Base-by-base conservation (phyloP, 2,888 invertebrate species). In the Ariolimax columbianus region DNA sequence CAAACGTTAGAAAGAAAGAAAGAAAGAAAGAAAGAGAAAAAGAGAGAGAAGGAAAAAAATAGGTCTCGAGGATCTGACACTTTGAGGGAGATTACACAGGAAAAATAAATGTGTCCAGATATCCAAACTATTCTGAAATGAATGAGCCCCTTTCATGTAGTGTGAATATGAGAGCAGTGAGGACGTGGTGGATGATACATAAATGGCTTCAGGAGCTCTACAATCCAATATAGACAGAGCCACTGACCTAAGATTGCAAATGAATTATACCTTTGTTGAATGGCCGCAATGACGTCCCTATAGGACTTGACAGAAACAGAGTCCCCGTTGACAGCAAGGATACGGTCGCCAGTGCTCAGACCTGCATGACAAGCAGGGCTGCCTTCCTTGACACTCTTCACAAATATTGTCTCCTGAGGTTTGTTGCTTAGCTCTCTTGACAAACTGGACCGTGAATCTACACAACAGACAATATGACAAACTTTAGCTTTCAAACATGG, bases 321-420 rank as follows among this genome's bases (percentile, higher is more conserved):
- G 93, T 97, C 96, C 87, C 97, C 97, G 96, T 98, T 98, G 90
- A 98, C 98, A 92, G 97, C 97, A 90, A 98, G 96, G 91, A 98
- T 96, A 90, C 98, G 96, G 95, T 98, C 98, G 6, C 94, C 91
- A 97, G 97, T 93, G 96, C 94, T 90, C 90, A 98, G 95, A 89
- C 98, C 98, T 89, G 98, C 98, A 92, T 95, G 95, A 91, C 97
- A 96, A 89, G 98, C 98, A 92, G 98, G 97, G 94, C 97, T 97
- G 94, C 96, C 96, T 92, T 96, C 96, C 93, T 96, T 96, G 91
- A 98, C 97, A 94, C 97, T 96, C 95, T 97, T 98, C 95, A 98
- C 98, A 96, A 98, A 98, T 95, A 98, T 98, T 92, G 98, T 98
- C 96, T 98, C 98, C 97, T 98, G 97, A 90, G 98, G 97, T 94